phyloP scores from a whole-genome alignment of 2,888 invertebrate genomes.

The Zaprionus bogoriensis region DNA sequence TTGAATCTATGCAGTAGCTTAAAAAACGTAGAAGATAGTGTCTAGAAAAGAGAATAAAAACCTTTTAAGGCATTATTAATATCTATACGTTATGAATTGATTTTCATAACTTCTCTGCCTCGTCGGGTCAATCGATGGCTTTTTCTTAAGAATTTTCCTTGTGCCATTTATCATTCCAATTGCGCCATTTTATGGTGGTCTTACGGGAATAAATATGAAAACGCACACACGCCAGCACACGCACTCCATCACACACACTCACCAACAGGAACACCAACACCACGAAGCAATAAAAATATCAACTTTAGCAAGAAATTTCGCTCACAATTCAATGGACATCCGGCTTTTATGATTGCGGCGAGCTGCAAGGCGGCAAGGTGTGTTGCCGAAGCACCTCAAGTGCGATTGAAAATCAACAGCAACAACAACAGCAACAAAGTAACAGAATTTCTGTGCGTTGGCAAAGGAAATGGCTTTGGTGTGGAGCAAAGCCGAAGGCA shows the following conservation, averaged over 20 bases:
- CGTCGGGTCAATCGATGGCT: slow-evolving; percentile 29
- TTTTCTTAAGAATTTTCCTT: slow-evolving; percentile 1
- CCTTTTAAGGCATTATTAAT: not conserved
- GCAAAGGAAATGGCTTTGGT: slow-evolving; percentile 65
- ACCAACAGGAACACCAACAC: slow-evolving; percentile 13
- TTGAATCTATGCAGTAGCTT: no score
- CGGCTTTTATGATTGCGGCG: slow-evolving; percentile 53
- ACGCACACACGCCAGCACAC: slow-evolving; percentile 18
- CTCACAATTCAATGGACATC: slow-evolving; percentile 59
- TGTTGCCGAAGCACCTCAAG: slow-evolving; percentile 69
- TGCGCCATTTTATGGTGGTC: slow-evolving; percentile 17
- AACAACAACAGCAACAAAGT: slow-evolving; percentile 33
- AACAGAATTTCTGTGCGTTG: slow-evolving; percentile 57
- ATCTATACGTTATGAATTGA: not conserved
- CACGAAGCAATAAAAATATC: slow-evolving; percentile 34
- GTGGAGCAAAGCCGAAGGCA: slow-evolving; percentile 16
- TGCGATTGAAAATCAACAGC: slow-evolving; percentile 61
- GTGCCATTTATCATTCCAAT: slow-evolving; percentile 8
- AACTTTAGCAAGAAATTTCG: slow-evolving; percentile 38
- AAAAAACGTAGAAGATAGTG: no score
- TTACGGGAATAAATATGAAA: slow-evolving; percentile 44
- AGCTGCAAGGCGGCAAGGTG: slow-evolving; percentile 43
- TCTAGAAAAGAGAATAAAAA: no score
- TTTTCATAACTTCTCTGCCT: slow-evolving; percentile 1
- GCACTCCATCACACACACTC: slow-evolving; percentile 2